Evolutionary conservation across 64 coral and sea anemone species (phyloP).

Genomic region (Stylophora pistillata): DNA sequence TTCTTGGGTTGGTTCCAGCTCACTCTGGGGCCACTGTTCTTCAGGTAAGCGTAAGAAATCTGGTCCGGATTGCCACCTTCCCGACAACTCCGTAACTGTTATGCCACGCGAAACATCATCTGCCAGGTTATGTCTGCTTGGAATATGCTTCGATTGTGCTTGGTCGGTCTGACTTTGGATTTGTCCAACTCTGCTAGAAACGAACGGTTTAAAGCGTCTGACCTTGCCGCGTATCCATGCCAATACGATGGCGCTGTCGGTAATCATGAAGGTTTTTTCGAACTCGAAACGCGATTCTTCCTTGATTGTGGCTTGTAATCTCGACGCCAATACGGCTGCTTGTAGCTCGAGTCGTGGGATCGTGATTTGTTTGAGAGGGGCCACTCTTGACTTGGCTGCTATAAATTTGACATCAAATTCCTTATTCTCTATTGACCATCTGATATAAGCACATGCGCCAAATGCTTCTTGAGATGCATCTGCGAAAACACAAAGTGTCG

Average conservation of each 20-base stretch:
- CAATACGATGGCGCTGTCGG: constrained; percentile 17
- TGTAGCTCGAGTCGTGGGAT: constrained; percentile 51
- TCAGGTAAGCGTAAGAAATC: not conserved
- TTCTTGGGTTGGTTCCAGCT: not conserved
- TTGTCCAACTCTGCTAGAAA: not conserved
- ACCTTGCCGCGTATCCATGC: constrained; percentile 21
- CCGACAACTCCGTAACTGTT: constrained; percentile 20
- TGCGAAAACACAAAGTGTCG: no score
- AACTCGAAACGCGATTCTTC: constrained; percentile 32
- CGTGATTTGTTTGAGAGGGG: constrained; percentile 40
- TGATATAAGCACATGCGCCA: not conserved
- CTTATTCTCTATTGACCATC: not conserved
- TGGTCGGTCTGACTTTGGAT: not conserved
- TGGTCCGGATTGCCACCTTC: constrained; percentile 24
- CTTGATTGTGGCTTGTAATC: constrained; percentile 15
- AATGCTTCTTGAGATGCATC: no score
- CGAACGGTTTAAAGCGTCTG: constrained; percentile 32
- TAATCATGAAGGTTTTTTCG: not conserved
- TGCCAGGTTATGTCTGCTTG: no score
- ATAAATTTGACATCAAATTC: not conserved
- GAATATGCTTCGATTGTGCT: not conserved
- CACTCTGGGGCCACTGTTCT: constrained; percentile 12
- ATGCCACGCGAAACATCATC: not conserved
- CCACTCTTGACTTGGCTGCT: constrained; percentile 47
- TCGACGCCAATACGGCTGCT: constrained; percentile 41